A percentile compares a stretch with the other conserved stretches of the same genome.
Conservation (phyloP, 64 coral and sea anemone genomes). For the Cladopsammia gracilis region DNA sequence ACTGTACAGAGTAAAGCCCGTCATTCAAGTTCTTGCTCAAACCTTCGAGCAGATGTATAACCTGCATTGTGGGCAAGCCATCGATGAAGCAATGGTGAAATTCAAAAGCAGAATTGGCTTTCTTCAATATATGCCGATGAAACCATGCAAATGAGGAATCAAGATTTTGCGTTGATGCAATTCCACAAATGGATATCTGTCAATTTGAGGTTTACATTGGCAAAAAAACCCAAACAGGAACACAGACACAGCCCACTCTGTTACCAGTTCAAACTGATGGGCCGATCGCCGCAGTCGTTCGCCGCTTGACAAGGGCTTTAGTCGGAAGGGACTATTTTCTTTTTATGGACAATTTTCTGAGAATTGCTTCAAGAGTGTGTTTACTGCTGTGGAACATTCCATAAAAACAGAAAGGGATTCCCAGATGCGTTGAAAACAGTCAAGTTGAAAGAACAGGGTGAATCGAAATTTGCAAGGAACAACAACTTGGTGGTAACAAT, state of each 20-base stretch:
- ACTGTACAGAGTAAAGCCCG: slow-evolving; percentile 28
- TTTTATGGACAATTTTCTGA: slow-evolving; percentile 33
- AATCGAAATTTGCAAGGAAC: no score
- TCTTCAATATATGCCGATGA: slow-evolving; percentile 54
- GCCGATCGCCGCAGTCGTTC: no score
- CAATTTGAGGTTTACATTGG: no score
- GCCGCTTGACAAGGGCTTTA: no score
- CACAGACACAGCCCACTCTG: no score
- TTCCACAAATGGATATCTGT: slow-evolving; percentile 52
- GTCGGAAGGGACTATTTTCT: no score
- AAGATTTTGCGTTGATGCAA: no score
- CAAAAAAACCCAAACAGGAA: no score
- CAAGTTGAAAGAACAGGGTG: no score
- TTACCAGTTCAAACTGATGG: slow-evolving; percentile 36
- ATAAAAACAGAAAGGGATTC: slow-evolving; percentile 35
- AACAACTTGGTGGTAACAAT: no score
- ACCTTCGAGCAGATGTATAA: slow-evolving; percentile 42
- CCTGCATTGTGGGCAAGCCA: slow-evolving; percentile 26
- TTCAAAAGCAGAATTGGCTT: slow-evolving; percentile 49
- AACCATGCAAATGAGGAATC: no score
- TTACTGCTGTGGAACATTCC: slow-evolving; percentile 60
- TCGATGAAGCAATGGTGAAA: slow-evolving; percentile 69
- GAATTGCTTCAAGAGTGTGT: slow-evolving; percentile 24
- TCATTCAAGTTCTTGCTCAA: slow-evolving; percentile 18
- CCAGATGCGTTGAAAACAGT: slow-evolving; percentile 49